Conservation (phyloP, 2,797 vertebrate genomes). For the Philypnodon macrostomus region DNA sequence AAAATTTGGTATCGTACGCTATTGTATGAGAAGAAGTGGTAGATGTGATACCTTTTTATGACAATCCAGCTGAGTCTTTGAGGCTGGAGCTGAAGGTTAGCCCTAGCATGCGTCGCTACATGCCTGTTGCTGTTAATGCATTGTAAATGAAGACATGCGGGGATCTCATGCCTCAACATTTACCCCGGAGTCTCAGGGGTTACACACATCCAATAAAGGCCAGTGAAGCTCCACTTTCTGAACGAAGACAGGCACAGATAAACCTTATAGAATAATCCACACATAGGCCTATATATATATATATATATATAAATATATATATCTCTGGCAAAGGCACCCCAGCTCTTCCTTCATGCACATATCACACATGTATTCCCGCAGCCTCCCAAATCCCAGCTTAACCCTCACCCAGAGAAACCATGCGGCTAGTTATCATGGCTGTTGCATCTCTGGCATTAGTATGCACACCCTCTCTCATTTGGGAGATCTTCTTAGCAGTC, state of each 20-base stretch:
- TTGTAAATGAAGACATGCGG: constrained; percentile 49
- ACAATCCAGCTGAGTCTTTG: constrained; percentile 25
- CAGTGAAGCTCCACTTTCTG: constrained; percentile 36
- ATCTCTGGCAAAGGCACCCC: constrained; percentile 68
- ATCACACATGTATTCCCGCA: constrained; percentile 74
- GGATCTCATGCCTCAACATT: constrained; percentile 49
- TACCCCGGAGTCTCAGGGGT: constrained; percentile 34
- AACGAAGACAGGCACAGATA: constrained; percentile 58
- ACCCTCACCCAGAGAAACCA: constrained; percentile 66
- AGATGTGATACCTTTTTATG: constrained; percentile 25
- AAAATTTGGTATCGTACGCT: too few relatives aligned
- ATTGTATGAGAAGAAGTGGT: too few relatives aligned
- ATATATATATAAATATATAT: too few relatives aligned
- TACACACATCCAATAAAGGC: constrained; percentile 40
- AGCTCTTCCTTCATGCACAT: constrained; percentile 50
- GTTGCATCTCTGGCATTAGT: constrained; percentile 67
- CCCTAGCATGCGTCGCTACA: constrained; percentile 5
- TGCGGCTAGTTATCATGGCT: constrained; percentile 75
- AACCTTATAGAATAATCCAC: constrained; percentile 69
- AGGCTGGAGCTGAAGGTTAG: constrained; percentile 34
- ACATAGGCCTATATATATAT: too few relatives aligned
- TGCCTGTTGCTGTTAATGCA: constrained; percentile 29
- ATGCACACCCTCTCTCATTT: constrained; percentile 71
- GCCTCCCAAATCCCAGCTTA: constrained; percentile 73
- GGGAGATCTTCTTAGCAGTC: constrained; percentile 75